Percentiles rank a stretch among this genome's conserved stretches.
phyloP scores from a whole-genome alignment of 1,140 invertebrate species.

The Schlechtendalia chinensis region DNA sequence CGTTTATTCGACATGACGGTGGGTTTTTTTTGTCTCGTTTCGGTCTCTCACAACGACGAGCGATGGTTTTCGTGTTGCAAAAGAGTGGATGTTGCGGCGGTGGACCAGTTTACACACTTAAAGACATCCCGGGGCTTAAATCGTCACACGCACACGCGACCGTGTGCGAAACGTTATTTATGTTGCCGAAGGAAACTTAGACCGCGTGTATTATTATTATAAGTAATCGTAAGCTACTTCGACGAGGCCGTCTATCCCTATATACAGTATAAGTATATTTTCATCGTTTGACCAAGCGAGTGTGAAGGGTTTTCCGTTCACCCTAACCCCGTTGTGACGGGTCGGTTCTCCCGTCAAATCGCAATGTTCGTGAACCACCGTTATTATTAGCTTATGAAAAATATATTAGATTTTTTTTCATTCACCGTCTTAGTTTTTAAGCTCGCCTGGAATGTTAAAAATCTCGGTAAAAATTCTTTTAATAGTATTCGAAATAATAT shows the following conservation, averaged over 20 bases:
- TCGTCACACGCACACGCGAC: not conserved
- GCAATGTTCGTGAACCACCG: too few species aligned
- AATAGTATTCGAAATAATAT: too few species aligned
- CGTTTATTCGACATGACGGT: conserved; percentile 37
- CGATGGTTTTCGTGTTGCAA: conserved; percentile 4
- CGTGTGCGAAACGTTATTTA: not conserved
- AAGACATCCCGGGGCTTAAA: not conserved
- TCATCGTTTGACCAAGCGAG: not conserved
- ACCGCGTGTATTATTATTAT: not conserved
- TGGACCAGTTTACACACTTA: conserved; percentile 12
- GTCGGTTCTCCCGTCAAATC: not conserved
- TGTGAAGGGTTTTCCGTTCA: not conserved
- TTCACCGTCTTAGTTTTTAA: not conserved
- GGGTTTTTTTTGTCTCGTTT: not conserved
- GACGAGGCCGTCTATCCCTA: not conserved
- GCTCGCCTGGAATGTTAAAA: not conserved
- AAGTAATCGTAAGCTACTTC: conserved; percentile 31
- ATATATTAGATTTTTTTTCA: not conserved
- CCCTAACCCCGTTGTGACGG: not conserved
- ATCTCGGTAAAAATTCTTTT: too few species aligned
- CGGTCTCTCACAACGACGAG: not conserved
- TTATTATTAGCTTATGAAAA: conserved; percentile 7
- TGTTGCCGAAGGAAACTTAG: conserved; percentile 17
- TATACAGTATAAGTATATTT: not conserved
- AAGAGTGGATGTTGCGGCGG: not conserved